Evolutionary conservation across 2,888 invertebrate genomes (phyloP), one percentile per base, ranked within the genome.

Genomic region (Prostheceraeus crozeri): DNA sequence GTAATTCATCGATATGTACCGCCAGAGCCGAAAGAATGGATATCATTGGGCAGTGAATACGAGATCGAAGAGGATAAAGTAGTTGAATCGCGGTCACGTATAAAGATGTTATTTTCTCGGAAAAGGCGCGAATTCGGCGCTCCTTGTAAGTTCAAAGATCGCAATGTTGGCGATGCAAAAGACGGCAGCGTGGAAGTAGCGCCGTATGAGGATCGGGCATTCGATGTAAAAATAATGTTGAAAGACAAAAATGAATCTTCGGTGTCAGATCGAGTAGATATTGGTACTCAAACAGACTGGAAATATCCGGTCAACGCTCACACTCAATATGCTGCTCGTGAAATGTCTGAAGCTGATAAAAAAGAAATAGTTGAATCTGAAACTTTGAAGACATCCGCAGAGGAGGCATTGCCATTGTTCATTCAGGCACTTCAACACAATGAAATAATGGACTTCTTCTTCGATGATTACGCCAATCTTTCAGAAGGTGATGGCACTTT

Each of bases 401-500:
- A 2, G 14, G 19, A 31, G 14, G 25, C 59, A 1, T 28, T 35
- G n/a, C 58, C 58, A 11, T 35, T 28, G 62, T 72, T 76, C 65
- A 70, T 75, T 59, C 62, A 70, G 52, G 72, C 74, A 4, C 64
- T 76, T 35, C 75, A 76, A 63, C 76, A 76, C 66, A 76, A 76
- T 68, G 72, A 74, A 58, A 75, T 77, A 25, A 72, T 74, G 69
- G 69, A 76, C 63, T 71, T 75, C n/a, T 76, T 76, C 66, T 69
- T 66, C 61, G 72, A 74, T 64, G 76, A 76, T 67, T 76, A 74
- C 74, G 48, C 64, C 16, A 67, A 68, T 54, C 68, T 76, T 11
- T 71, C 71, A 31, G 71, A 71, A 57, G 69, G 70, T 27, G 71
- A 73, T 58, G 68, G 68, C 35, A 67, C 68, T 10, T 71, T 76